Conservation (phyloP, 2,113 vertebrate species). For the Epinephelus cyanopodus region DNA sequence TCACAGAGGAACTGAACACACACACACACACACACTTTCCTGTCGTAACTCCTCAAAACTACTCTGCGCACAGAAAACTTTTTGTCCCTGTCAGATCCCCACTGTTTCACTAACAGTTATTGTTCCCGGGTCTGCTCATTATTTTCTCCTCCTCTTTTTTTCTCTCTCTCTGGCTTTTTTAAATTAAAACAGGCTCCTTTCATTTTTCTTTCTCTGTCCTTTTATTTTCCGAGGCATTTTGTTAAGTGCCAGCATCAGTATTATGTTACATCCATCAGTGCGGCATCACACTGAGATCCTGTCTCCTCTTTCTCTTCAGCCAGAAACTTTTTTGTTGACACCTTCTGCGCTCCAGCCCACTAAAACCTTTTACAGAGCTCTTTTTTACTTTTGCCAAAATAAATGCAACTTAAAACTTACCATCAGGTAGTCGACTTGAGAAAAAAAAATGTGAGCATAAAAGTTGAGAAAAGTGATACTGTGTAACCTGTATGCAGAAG, state of each 20-base stretch:
- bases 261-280: constrained; percentile 40
- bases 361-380: background rate
- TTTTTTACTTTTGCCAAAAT: background rate
- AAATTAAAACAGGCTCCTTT: constrained; percentile 31
- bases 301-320: background rate
- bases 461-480: background rate
- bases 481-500: background rate
- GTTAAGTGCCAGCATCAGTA: constrained; percentile 15
- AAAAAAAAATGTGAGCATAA: background rate
- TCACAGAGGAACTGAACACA: constrained; percentile 41
- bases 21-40: constrained; percentile 31
- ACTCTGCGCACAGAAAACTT: constrained; percentile 37
- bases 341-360: background rate
- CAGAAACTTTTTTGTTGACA: background rate
- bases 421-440: background rate
- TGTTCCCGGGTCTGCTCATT: constrained; percentile 21
- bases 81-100: constrained; percentile 51
- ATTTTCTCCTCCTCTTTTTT: background rate
- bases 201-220: constrained; percentile 26
- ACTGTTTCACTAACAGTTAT: constrained; percentile 24
- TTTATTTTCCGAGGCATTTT: constrained; percentile 19
- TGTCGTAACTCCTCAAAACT: constrained; percentile 37
- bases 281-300: constrained; percentile 17
- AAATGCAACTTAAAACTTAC: background rate
- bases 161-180: constrained; percentile 27